Evolutionary conservation across 2,888 invertebrate genomes (phyloP).

Genomic region (Celastrina argiolus): DNA sequence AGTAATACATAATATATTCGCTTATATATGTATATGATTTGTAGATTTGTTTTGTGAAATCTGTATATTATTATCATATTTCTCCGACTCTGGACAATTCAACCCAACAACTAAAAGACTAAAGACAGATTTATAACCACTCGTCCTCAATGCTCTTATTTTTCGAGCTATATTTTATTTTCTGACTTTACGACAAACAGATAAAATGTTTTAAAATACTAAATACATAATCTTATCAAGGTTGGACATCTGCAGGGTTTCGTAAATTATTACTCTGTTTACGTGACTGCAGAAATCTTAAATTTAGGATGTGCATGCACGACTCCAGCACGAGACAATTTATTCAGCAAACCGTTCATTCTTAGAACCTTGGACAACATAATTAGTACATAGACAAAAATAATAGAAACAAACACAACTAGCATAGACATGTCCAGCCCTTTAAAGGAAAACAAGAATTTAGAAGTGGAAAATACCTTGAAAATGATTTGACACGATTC

Average conservation of each 20-base stretch:
- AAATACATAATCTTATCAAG: conserved; percentile 1
- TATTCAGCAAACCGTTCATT: background rate
- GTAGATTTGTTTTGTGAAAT: no score
- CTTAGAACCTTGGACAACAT: background rate
- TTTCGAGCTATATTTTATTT: background rate
- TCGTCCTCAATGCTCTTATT: background rate
- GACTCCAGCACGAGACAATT: conserved; percentile 7
- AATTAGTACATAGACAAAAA: background rate
- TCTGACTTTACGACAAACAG: background rate
- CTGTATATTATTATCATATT: no score
- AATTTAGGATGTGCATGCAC: conserved; percentile 8
- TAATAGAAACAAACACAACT: background rate
- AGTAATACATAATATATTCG: no score
- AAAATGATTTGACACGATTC: background rate
- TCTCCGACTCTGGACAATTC: background rate
- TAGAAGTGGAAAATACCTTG: background rate
- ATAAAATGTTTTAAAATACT: background rate
- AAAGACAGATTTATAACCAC: background rate
- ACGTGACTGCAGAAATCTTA: conserved; percentile 10
- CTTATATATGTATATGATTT: no score
- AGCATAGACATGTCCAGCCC: background rate
- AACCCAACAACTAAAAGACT: background rate
- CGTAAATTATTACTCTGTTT: conserved; percentile 16
- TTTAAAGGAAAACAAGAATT: background rate
- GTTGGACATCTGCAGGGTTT: background rate